These are phyloP conservation scores for Alouatta palliata DNA, from an alignment of 2,113 vertebrate species.

Conservation along the genomic window DNA sequence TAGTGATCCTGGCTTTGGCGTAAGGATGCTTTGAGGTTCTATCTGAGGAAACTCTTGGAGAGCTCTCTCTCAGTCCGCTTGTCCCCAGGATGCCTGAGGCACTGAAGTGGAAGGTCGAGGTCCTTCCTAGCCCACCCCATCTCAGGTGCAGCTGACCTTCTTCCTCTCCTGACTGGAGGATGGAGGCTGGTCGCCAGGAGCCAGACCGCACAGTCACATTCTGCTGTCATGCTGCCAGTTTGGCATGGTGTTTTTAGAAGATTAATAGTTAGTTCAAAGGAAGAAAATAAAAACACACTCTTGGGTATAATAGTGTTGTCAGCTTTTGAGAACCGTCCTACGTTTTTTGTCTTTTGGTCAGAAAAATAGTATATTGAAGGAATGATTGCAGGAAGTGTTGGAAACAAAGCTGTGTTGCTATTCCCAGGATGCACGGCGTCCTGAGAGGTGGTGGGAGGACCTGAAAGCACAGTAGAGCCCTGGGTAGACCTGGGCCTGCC, in stretches of 20 bases:
- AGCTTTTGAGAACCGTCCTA: background rate
- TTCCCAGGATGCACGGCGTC: fast-evolving
- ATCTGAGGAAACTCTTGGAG: background rate
- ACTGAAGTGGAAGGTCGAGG: background rate
- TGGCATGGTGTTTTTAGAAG: background rate
- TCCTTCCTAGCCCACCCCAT: fast-evolving
- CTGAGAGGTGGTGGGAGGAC: background rate
- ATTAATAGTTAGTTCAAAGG: background rate
- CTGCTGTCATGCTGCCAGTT: background rate
- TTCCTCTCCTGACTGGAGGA: background rate
- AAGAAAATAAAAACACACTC: background rate
- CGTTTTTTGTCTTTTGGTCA: background rate
- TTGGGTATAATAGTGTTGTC: background rate
- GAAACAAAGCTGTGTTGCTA: background rate
- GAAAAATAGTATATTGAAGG: background rate
- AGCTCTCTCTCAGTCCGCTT: background rate
- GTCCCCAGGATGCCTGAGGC: background rate
- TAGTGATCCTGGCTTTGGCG: background rate
- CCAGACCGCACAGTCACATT: background rate
- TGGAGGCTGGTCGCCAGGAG: background rate
- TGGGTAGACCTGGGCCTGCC: fast-evolving
- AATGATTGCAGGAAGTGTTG: background rate
- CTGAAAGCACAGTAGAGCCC: fast-evolving
- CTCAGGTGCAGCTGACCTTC: fast-evolving
- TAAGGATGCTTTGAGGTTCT: background rate